Base-by-base conservation (phyloP, 2,797 vertebrate genomes). In the Crenuchus spilurus region DNA sequence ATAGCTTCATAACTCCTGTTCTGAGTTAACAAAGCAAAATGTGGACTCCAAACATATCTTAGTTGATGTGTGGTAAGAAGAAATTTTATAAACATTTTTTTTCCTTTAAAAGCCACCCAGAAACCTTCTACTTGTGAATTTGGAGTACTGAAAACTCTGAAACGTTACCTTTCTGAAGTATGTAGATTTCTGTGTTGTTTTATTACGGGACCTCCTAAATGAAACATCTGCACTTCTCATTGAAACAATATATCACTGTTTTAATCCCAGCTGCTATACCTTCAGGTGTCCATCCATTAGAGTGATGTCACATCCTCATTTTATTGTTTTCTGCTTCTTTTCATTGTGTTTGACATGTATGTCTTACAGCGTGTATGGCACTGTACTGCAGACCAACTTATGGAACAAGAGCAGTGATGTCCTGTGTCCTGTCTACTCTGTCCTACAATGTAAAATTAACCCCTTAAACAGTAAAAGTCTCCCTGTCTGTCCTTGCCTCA, bases 231-330 rank as follows among this genome's bases (percentile, higher is more conserved):
- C n/a, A 62, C 54, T 9, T 30, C 33, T 28, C 26, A 26, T 30
- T 3, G 1, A 72, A 71, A 82, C 77, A 80, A 77, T 75, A 26
- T 67, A 26, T 24, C 24, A 18, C 20, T 61, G 22, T 44, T 66
- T 66, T 71, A 6, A 58, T 72, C 52, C 44, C 52, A 66, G 54
- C 69, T 72, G 51, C 62, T 64, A 7, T 60, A 65, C 6, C 52
- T 72, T 73, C 64, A 76, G 61, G 54, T 82, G 62, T 65, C 64
- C 57, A 48, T 74, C 77, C 35, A 42, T 24, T 4, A 39, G 22
- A 69, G 18, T 78, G 79, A 51, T 9, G 14, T 81, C 79, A 78
- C 75, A 57, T 75, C 79, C 79, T 64, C 13, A 58, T 57, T 71
- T 80, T 54, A 49, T 54, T 52, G 46, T 63, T 72, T 72, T 49